phyloP scores from a whole-genome alignment of 2,888 invertebrate genomes.

The Baccha elongata region DNA sequence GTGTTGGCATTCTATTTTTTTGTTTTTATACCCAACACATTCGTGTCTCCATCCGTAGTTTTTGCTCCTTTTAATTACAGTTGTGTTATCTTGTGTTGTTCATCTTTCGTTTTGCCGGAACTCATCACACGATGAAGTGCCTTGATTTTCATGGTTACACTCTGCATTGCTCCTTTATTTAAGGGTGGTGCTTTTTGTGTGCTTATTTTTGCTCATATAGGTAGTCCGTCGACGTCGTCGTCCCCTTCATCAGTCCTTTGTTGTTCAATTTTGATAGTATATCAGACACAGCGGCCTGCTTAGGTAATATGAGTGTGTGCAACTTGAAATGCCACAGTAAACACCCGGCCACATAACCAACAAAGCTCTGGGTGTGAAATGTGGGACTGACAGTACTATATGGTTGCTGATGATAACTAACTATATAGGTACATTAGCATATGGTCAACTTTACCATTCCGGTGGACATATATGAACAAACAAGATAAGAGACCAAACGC shows the following conservation, averaged over 20 bases:
- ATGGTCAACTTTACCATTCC: constrained; percentile 50
- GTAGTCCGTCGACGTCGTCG: background rate
- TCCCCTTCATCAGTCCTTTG: constrained; percentile 32
- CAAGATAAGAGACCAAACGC: constrained; percentile 61
- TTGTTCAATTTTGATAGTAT: constrained; percentile 54
- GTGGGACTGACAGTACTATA: background rate
- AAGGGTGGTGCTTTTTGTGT: constrained; percentile 8
- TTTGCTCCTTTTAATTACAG: constrained; percentile 72
- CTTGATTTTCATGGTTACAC: constrained; percentile 70
- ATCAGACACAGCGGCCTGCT: constrained; percentile 38
- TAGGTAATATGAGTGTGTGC: constrained; percentile 37
- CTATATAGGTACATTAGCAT: background rate
- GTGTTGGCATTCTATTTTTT: constrained; percentile 37
- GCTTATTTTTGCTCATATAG: constrained; percentile 17
- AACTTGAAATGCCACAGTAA: constrained; percentile 62
- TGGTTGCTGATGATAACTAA: constrained; percentile 18
- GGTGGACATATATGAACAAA: constrained; percentile 59
- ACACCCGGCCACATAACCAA: constrained; percentile 36
- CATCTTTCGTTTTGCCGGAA: constrained; percentile 72
- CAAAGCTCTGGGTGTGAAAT: constrained; percentile 2
- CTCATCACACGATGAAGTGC: constrained; percentile 74
- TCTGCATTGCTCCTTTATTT: constrained; percentile 62
- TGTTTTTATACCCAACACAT: constrained; percentile 29
- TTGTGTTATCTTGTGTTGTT: constrained; percentile 71
- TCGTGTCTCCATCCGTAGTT: constrained; percentile 44